A percentile compares a stretch with the other conserved stretches of the same genome.
phyloP scores from a whole-genome alignment of 2,113 vertebrate species.

The Cinclus mexicanus region DNA sequence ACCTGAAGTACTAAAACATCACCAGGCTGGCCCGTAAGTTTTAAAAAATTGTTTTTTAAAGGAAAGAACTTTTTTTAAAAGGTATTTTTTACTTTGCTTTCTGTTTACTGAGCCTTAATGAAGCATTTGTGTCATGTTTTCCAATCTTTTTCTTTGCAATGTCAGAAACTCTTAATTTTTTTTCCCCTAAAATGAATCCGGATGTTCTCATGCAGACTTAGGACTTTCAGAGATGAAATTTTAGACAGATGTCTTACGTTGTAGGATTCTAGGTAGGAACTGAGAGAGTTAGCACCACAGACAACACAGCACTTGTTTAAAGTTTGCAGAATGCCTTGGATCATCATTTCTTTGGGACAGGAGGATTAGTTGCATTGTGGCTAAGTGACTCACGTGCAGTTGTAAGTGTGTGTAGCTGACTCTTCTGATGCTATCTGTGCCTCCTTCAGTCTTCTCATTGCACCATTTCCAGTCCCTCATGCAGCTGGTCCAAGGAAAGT shows the following conservation, averaged over 20 bases:
- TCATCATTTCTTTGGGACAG: background rate
- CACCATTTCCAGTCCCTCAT: background rate
- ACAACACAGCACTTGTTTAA: background rate
- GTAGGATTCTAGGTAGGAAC: background rate
- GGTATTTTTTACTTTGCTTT: background rate
- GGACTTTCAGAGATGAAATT: background rate
- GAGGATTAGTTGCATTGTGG: background rate
- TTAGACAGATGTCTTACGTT: background rate
- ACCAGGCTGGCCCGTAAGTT: background rate
- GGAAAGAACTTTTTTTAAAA: background rate
- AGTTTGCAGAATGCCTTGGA: background rate
- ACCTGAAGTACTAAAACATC: conserved; percentile 6
- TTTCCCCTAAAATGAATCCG: background rate
- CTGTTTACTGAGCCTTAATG: conserved; percentile 17
- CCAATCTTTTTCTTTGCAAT: background rate
- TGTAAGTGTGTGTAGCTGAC: background rate
- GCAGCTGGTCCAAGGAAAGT: background rate
- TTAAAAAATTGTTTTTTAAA: background rate
- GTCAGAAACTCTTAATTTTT: background rate
- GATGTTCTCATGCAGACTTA: background rate
- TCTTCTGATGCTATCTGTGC: background rate
- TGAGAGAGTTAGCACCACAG: background rate
- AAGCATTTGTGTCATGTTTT: conserved; percentile 12
- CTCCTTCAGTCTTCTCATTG: background rate
- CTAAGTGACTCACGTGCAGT: background rate